Conservation (phyloP, 2,797 vertebrate species). For the Bradypodion ventrale region DNA sequence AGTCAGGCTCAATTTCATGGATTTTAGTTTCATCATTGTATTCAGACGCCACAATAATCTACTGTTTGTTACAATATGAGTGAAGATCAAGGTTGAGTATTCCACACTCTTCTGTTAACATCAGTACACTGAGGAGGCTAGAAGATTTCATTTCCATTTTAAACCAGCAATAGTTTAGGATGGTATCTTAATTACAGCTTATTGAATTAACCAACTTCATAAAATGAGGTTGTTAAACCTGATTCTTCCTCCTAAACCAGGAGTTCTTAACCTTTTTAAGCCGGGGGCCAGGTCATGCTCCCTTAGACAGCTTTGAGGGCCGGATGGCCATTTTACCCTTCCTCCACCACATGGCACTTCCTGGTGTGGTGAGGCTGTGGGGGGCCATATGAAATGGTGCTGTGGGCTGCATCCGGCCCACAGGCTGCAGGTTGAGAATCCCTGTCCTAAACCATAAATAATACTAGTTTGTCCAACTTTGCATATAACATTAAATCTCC, state of each 20-base stretch:
- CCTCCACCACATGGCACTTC: no score
- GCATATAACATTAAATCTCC: background rate
- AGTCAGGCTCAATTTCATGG: background rate
- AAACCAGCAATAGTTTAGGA: background rate
- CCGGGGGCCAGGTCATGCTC: no score
- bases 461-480: background rate
- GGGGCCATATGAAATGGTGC: no score
- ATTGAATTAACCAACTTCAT: background rate
- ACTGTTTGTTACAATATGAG: background rate
- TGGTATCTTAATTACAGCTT: background rate
- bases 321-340: no score
- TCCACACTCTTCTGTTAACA: background rate
- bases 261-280: no score
- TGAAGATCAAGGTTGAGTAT: background rate
- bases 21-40: background rate
- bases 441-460: background rate
- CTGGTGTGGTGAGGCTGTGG: no score
- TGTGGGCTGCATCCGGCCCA: no score
- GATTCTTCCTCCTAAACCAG: no score
- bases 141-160: background rate
- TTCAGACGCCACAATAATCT: background rate
- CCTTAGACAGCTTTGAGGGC: no score
- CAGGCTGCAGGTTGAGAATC: no score
- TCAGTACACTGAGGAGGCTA: background rate
- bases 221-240: background rate